Evolutionary conservation across 1,140 invertebrate species (phyloP), one percentile per base, ranked within the genome.

Genomic region (Wiebesia pumilae): DNA sequence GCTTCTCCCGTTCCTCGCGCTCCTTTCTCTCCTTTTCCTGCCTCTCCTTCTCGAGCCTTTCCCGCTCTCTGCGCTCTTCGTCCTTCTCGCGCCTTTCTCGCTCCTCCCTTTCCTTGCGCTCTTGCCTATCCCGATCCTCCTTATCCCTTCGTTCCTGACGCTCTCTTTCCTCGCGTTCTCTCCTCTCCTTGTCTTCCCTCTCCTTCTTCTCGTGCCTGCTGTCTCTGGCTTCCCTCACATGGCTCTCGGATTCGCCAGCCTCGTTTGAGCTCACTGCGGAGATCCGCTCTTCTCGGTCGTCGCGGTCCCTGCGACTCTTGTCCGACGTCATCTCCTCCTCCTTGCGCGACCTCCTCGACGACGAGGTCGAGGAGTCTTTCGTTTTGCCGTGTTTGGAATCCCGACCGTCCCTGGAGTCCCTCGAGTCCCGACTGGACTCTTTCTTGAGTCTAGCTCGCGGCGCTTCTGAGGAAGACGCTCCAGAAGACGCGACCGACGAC

Each of bases 1-100:
- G 85, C 85, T 88, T 86, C 65, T 92, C 89, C 81, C 85, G 88
- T 78, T 88, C 85, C 40, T 85, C 88, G 35, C 84, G 86, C 38
- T 91, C 85, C 88, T 93, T 87, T 30, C 91, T 84, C 81, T 93
- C 91, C 84, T 92, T 89, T 88, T 81, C 80, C 58, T 89, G 84
- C 30, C 90, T 90, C 65, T 93, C 91, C 84, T 94, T 92, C 75
- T 92, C 91, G 24, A 89, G 69, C 77, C 89, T 80, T 77, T 92
- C 90, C 58, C 90, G 89, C 88, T 93, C 92, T 14, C 91, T 86
- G 86, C 93, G 93, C 86, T 95, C 95, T 30, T 92, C 90, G 51
- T 91, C 87, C 95, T 94, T 35, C 90, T 93, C 93, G 30, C 91
- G 91, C 93, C 90, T 95, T 47, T 94, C 95, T 4, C 93, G 92